Conservation (phyloP, 2,888 invertebrate genomes). For the Caenorhabditis angaria region DNA sequence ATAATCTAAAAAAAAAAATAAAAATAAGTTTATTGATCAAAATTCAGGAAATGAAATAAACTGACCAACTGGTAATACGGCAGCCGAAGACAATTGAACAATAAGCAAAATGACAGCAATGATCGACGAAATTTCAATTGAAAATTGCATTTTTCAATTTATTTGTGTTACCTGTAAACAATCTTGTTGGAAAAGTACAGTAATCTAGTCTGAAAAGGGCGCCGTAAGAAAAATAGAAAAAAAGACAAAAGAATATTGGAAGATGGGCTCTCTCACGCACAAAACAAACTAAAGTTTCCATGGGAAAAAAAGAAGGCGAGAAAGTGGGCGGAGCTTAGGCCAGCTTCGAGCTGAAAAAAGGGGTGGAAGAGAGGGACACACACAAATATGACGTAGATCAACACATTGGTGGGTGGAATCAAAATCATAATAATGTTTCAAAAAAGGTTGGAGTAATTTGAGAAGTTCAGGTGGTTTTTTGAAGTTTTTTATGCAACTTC, state of each 20-base stretch:
- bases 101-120: slow-evolving; percentile 34
- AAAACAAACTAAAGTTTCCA: slow-evolving; percentile 4
- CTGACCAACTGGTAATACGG: slow-evolving; percentile 39
- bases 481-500: too few species aligned
- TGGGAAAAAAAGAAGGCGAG: not conserved
- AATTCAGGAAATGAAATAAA: slow-evolving; percentile 13
- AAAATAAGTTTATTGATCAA: slow-evolving; percentile 27
- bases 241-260: not conserved
- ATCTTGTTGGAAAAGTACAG: not conserved
- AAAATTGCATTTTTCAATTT: slow-evolving; percentile 22
- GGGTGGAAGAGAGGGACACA: not conserved
- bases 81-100: slow-evolving; percentile 34
- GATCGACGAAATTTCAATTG: slow-evolving; percentile 33
- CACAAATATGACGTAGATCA: not conserved
- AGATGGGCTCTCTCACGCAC: not conserved
- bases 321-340: not conserved
- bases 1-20: slow-evolving; percentile 35
- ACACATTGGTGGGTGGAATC: too few species aligned
- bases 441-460: too few species aligned
- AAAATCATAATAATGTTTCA: too few species aligned
- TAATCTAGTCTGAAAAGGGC: not conserved
- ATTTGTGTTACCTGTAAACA: not conserved
- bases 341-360: not conserved
- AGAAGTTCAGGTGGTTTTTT: too few species aligned
- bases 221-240: not conserved